Base-by-base conservation (phyloP, 2,888 invertebrate genomes). In the Macrophya alboannulata region DNA sequence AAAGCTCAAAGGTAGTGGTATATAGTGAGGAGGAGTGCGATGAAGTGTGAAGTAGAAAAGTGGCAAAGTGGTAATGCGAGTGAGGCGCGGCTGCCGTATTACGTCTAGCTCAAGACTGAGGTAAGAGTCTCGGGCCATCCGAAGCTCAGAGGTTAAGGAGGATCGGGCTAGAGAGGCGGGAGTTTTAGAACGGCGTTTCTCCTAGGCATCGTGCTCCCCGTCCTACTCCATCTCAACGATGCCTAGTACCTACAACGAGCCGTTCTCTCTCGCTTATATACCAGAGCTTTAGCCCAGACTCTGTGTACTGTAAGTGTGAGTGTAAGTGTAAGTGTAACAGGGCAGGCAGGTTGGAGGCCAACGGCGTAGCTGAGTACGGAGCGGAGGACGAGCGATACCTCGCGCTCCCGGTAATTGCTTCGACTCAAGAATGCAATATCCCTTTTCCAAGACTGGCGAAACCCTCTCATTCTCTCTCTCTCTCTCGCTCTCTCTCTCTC, bases 401-500 rank as follows among this genome's bases (percentile, higher is more conserved):
- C 86, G 88, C 87, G 86, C 76, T 86, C 87, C 86, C 88, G 88
- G 90, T 91, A 91, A 92, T 91, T 92, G 91, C 90, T 90, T 90
- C 89, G 88, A 89, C 90, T 88, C 87, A 88, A 90, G 90, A 91
- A 91, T 90, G 90, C 90, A 91, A 91, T 90, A 90, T 91, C 89
- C 89, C 88, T 88, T 87, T 88, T 88, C 87, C 86, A 76, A 84
- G 81, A 81, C 59, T 62, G 40, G 51, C 68, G 68, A 37, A 68
- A 37, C 68, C 81, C 59, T 25, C 40, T 6, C 77, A 51, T 31
- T 31, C 31, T 17, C 51, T 10, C 37, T 31, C n/a, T 9, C 62
- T 15, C 12, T 21, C 10, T 6, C 10, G 31, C 4, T 12, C 48
- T 48, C 51, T 31, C 76, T 4, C 59, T 43, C 43, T 62, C 37